Evolutionary conservation across 2,888 invertebrate genomes (phyloP), one percentile per base, ranked within the genome.

Genomic region (Cecidostiba fungosa): DNA sequence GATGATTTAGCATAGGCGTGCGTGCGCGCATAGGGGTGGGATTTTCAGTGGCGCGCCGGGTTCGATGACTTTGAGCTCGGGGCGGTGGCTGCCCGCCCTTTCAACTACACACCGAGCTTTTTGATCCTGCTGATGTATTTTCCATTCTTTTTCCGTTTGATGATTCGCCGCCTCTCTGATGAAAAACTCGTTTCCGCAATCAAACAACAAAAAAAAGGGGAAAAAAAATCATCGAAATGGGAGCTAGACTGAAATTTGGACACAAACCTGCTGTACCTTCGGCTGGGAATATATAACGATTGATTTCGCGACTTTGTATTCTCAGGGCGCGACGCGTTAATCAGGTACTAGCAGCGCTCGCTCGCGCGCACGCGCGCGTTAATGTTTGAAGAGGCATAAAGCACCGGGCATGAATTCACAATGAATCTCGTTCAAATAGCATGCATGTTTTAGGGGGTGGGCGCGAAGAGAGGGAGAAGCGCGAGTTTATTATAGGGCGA

Each of bases 361-460:
- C 19, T n/a, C 66, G 36, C 59, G 69, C 26, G 76, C 39, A 39
- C 26, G 69, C 19, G 26, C 66, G 36, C 59, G 74, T 87, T 85
- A 85, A 85, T 87, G 76, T 83, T 87, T 87, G 87, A 87, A 77
- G 77, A 83, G 85, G 72, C 82, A 79, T 80, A 77, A 82, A 85
- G 84, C 79, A 72, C 19, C 78, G 74, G 59, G 39, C 80, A 85
- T 85, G 85, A 85, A 85, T 85, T 82, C 77, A 72, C 82, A 85
- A 87, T 84, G 87, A 82, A 82, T 80, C 84, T 83, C 69, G 77
- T 82, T 79, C 81, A 79, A 85, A 82, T 77, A 78, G 74, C 66
- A 54, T 82, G 43, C 59, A 59, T 82, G 79, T 82, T 82, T 85
- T 79, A 86, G 78, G 69, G 74, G 50, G 23, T 39, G 26, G 23